A percentile compares a stretch with the other conserved stretches of the same genome.
Conservation (phyloP, 2,888 invertebrate genomes). For the Calephelis perditalis region DNA sequence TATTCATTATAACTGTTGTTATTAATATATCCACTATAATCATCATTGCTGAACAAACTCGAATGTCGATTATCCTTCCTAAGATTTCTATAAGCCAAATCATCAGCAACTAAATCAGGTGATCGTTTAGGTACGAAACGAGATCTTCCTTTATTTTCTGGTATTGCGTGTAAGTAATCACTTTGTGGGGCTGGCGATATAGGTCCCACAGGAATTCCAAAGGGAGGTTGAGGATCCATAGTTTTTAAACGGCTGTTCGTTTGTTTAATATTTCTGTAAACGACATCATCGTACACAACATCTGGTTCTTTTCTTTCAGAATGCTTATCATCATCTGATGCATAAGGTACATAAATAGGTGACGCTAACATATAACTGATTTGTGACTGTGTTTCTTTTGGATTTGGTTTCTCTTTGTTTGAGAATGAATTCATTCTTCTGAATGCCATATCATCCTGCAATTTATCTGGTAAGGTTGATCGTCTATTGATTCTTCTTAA, state of each 20-base stretch:
- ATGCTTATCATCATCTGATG: conserved; percentile 67
- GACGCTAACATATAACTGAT: conserved; percentile 84
- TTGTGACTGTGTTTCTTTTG: conserved; percentile 62
- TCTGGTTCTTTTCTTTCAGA: conserved; percentile 87
- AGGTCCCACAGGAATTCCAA: conserved; percentile 93
- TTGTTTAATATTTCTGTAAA: conserved; percentile 87
- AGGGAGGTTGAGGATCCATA: conserved; percentile 90
- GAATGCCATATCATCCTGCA: conserved; percentile 89
- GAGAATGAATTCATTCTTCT: conserved; percentile 81
- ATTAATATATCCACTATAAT: conserved; percentile 66
- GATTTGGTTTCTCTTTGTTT: conserved; percentile 64
- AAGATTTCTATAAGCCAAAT: conserved; percentile 90
- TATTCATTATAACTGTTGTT: conserved; percentile 63
- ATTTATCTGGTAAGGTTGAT: conserved; percentile 80
- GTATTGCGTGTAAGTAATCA: conserved; percentile 90
- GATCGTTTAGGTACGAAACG: conserved; percentile 82
- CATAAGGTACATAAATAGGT: conserved; percentile 79
- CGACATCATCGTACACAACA: conserved; percentile 89
- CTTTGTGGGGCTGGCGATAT: conserved; percentile 87
- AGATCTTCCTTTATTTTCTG: conserved; percentile 79
- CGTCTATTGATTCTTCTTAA: conserved; percentile 57
- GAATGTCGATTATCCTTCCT: conserved; percentile 86
- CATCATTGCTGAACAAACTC: conserved; percentile 65
- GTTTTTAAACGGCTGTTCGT: conserved; percentile 85
- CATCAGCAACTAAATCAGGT: conserved; percentile 91